Percentiles rank a stretch among this genome's conserved stretches.
Conservation (phyloP, 2,797 vertebrate species). For the Sardinella longiceps region DNA sequence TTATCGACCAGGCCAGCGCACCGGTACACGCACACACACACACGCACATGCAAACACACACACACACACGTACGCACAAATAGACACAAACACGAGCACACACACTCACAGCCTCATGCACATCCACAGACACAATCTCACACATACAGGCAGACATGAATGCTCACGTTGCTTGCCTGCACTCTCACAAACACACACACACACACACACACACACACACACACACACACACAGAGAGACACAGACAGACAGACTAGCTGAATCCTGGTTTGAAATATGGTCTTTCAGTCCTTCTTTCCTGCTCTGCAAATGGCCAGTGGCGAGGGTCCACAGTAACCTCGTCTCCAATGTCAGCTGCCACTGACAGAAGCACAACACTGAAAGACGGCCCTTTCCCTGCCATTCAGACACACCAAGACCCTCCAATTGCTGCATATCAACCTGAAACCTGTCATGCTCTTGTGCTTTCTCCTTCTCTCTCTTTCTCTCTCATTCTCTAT, state of each 20-base stretch:
- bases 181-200: neutral
- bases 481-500: neutral
- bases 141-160: too few species aligned
- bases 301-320: neutral
- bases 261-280: neutral
- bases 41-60: neutral
- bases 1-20: conserved; percentile 59
- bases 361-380: neutral
- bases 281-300: neutral
- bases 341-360: neutral
- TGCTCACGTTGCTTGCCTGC: too few species aligned
- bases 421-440: neutral
- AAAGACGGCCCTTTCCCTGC: neutral
- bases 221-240: neutral
- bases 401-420: neutral
- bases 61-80: neutral
- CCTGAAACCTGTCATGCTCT: conserved; percentile 8
- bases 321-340: neutral
- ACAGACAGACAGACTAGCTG: neutral
- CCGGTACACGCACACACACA: conserved; percentile 21
- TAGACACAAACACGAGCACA: neutral
- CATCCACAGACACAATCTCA: too few species aligned
- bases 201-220: neutral
- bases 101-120: too few species aligned
- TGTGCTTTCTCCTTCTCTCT: neutral